Conservation (phyloP, 2,888 invertebrate genomes). For the Alcis repandata region DNA sequence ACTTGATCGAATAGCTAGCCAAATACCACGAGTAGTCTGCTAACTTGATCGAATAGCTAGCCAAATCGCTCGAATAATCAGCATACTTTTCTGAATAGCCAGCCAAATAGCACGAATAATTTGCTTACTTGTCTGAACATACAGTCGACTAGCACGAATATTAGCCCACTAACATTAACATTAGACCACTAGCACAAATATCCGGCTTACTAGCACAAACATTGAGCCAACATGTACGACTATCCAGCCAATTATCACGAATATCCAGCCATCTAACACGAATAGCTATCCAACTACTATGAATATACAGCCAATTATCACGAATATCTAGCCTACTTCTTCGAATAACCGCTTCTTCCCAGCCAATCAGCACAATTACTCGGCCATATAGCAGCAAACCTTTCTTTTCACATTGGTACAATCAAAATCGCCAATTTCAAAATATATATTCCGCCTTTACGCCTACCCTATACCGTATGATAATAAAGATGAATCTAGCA, state of each 20-base stretch:
- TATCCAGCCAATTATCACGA: background rate
- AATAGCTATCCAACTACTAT: background rate
- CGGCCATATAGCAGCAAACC: background rate
- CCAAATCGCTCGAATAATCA: background rate
- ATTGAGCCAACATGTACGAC: background rate
- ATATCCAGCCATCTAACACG: background rate
- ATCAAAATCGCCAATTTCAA: constrained; percentile 14
- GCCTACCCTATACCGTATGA: constrained; percentile 16
- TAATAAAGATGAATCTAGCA: constrained; percentile 30
- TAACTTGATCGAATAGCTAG: background rate
- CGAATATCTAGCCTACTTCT: background rate
- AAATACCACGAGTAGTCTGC: background rate
- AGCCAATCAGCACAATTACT: background rate
- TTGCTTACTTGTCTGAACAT: no score
- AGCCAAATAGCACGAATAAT: background rate
- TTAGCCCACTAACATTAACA: background rate
- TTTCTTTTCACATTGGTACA: background rate
- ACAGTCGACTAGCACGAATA: background rate
- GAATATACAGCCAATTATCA: background rate
- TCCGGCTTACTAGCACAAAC: background rate
- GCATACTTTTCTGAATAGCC: background rate
- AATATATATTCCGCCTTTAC: constrained; percentile 2
- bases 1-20: background rate
- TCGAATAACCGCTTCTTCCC: background rate
- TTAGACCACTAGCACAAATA: background rate